Percentiles rank a stretch among this genome's conserved stretches.
phyloP scores from a whole-genome alignment of 2,113 vertebrate species.

The Sebastes fasciatus region DNA sequence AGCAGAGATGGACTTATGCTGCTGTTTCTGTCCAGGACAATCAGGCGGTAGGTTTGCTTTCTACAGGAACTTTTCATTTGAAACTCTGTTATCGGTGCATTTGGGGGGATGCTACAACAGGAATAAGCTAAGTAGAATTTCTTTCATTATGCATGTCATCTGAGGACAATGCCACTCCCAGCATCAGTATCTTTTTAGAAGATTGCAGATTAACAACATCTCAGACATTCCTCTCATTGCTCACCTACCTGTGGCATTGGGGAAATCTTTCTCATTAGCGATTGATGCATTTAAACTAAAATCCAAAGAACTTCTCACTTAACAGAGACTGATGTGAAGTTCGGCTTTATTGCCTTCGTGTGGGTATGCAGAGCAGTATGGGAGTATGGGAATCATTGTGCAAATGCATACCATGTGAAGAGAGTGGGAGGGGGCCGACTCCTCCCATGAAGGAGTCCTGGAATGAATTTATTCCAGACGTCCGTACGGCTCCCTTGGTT shows the following conservation, averaged over 20 bases:
- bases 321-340: neutral
- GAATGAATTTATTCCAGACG: constrained; percentile 56
- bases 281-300: neutral
- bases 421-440: constrained; percentile 66
- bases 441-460: constrained; percentile 64
- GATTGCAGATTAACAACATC: neutral
- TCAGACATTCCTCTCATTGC: constrained; percentile 9
- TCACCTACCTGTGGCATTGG: neutral
- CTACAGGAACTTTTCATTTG: neutral
- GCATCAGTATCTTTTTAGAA: neutral
- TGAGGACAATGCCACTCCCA: constrained; percentile 42
- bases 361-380: constrained; percentile 31
- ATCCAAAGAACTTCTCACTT: neutral
- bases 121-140: neutral
- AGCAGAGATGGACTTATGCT: constrained; percentile 82
- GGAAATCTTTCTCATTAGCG: neutral
- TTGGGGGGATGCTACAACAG: constrained; percentile 12
- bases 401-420: constrained; percentile 68
- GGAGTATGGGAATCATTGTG: constrained; percentile 63
- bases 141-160: constrained; percentile 20
- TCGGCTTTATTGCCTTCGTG: neutral
- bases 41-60: constrained; percentile 69
- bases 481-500: constrained; percentile 29
- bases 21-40: constrained; percentile 71
- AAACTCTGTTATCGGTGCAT: neutral